Evolutionary conservation across 2,888 invertebrate genomes (phyloP).

Genomic region (Drosophila infuscata): DNA sequence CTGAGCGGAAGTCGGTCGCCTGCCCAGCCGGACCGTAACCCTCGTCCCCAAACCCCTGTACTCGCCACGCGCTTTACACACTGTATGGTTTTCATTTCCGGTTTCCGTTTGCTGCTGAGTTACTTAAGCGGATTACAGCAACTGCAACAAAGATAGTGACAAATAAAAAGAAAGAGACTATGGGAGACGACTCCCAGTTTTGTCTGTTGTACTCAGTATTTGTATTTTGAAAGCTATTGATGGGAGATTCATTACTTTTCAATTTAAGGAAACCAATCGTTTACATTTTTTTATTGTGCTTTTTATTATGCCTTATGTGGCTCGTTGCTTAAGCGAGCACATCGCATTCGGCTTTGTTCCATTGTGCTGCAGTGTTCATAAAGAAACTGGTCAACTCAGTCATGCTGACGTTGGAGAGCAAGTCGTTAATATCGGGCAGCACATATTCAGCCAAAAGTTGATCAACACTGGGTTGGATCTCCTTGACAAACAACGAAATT

Average conservation of each 20-base stretch:
- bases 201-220: neutral
- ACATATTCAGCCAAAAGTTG: conserved; percentile 26
- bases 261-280: neutral
- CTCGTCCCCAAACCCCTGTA: neutral
- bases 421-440: conserved; percentile 46
- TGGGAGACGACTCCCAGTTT: conserved; percentile 1
- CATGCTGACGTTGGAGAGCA: conserved; percentile 39
- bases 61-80: conserved; percentile 55
- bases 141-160: conserved; percentile 33
- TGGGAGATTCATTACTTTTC: neutral
- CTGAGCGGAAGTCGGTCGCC: conserved; percentile 65
- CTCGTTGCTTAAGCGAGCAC: conserved; percentile 14
- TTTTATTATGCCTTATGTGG: neutral
- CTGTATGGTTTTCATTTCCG: conserved; percentile 81
- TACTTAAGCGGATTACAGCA: conserved; percentile 79
- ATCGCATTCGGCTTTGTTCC: conserved; percentile 45
- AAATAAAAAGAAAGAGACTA: conserved; percentile 11
- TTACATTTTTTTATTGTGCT: neutral
- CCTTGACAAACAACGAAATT: conserved; percentile 40
- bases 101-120: conserved; percentile 77
- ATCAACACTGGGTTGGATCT: conserved; percentile 56
- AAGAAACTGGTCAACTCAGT: conserved; percentile 40
- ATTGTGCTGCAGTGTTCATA: conserved; percentile 29
- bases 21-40: conserved; percentile 43
- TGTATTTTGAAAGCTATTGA: neutral